Conservation (phyloP, 2,113 vertebrate genomes). For the Scytalopus superciliaris region DNA sequence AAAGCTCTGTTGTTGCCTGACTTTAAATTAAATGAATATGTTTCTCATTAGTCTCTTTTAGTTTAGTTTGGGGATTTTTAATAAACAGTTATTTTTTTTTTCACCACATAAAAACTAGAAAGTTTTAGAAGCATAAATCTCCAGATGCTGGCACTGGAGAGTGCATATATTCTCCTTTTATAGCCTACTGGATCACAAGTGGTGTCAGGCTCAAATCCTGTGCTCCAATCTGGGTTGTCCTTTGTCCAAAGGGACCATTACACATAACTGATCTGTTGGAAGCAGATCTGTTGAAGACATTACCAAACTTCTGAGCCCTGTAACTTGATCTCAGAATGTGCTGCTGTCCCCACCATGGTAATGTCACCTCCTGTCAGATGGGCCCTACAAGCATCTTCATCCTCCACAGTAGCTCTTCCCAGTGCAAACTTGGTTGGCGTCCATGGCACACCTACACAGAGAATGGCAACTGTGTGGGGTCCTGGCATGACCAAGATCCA, state of each 20-base stretch:
- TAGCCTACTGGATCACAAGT: background rate
- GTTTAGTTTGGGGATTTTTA: background rate
- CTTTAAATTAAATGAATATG: background rate
- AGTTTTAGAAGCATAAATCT: background rate
- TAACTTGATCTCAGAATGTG: background rate
- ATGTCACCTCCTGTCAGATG: background rate
- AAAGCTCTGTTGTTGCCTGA: background rate
- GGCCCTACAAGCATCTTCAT: background rate
- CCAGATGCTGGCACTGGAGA: background rate
- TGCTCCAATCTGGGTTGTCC: background rate
- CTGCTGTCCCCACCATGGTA: background rate
- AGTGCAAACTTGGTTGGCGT: background rate
- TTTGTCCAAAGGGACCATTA: background rate
- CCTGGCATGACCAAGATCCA: background rate
- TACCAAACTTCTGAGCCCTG: background rate
- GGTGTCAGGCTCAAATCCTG: background rate
- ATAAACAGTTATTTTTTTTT: background rate
- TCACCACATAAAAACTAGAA: background rate
- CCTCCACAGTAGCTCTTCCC: background rate
- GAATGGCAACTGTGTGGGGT: fast-evolving
- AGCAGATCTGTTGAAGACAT: background rate
- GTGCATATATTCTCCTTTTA: background rate
- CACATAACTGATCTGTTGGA: background rate
- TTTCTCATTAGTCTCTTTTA: background rate
- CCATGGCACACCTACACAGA: fast-evolving